Conservation (phyloP, 92 coral and sea anemone species). For the Blastomussa wellsi region DNA sequence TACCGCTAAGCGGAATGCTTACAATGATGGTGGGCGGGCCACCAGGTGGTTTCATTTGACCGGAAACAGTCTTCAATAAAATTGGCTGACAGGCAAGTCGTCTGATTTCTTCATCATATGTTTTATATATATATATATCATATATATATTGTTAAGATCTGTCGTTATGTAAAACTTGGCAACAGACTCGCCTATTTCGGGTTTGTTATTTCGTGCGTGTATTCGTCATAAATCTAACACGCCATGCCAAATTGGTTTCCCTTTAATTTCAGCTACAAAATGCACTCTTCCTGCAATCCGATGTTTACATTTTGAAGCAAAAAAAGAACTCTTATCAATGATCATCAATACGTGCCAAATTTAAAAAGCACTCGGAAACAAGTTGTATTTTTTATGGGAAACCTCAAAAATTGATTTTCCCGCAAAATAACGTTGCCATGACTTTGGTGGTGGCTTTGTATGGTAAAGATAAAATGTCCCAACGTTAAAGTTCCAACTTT, state of each 20-base stretch:
- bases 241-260: background rate
- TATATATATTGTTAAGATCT: background rate
- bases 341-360: background rate
- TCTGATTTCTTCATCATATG: background rate
- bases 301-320: background rate
- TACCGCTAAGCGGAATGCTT: no score
- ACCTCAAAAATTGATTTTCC: background rate
- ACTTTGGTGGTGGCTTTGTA: background rate
- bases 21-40: background rate
- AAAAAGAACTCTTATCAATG: background rate
- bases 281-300: background rate
- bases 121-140: background rate
- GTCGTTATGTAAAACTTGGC: background rate
- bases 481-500: no score
- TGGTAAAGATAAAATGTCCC: no score
- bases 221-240: background rate
- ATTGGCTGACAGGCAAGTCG: background rate
- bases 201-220: background rate
- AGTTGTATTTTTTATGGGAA: background rate
- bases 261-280: conserved; percentile 4
- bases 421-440: background rate
- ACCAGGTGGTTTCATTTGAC: no score
- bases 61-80: background rate
- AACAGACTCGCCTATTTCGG: conserved; percentile 1
- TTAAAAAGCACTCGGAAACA: background rate